Base-by-base conservation (phyloP, 2,888 invertebrate species). In the Aplocera efformata region DNA sequence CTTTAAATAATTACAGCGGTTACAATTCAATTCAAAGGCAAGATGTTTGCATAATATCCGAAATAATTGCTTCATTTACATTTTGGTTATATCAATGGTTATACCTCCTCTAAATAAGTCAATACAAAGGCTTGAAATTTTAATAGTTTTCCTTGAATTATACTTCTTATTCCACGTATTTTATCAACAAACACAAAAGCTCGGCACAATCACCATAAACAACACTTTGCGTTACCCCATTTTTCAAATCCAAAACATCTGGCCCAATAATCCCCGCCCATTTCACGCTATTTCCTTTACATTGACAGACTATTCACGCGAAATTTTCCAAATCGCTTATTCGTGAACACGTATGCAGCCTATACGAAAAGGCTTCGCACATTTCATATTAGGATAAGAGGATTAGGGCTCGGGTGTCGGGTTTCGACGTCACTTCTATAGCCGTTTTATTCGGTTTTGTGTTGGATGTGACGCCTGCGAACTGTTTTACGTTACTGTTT, bases 371-470 rank as follows among this genome's bases (percentile, higher is more conserved):
- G 72, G 70, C 69, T 74, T 78, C 69, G 56, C 56, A 60, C 67
- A 61, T 70, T 64, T 70, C 67, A 66, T 73, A 71, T 79, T 69
- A 71, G 71, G 69, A 60, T 79, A 79, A 79, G 76, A 68, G 75
- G 79, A 78, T 79, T 79, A 77, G 53, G 53, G 54, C 50, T 51
- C 59, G 57, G 65, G 70, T 68, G 72, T 69, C 62, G 72, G 59
- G 62, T 63, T 56, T 49, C 60, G 53, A 54, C 13, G 38, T 56
- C 38, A 45, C 43, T 44, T 43, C 43, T 58, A 28, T 41, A 22
- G 21, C 35, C 32, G 32, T 32, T 27, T 41, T 10, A 10, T 27
- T 11, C 35, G 49, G 48, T 43, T 29, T 6, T 32, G 32, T 32
- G 32, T 39, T 26, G 20, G 22, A 31, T 26, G 21, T 23, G 31